phyloP scores from a whole-genome alignment of 2,797 vertebrate genomes.

The Linurgus olivaceus region DNA sequence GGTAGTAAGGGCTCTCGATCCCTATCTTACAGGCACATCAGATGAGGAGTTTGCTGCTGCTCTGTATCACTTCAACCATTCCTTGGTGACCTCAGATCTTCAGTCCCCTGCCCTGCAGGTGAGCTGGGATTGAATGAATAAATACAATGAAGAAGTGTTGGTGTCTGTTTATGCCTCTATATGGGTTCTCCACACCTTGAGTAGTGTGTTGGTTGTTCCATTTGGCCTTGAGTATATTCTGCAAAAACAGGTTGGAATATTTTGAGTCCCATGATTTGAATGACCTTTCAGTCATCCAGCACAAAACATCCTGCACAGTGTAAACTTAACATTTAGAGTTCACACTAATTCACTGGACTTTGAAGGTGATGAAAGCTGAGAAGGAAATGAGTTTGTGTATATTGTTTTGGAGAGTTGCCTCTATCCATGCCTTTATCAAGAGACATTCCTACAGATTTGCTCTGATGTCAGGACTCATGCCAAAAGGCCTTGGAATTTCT shows the following conservation, averaged over 20 bases:
- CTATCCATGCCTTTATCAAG: background rate
- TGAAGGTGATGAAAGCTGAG: background rate
- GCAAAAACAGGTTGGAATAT: background rate
- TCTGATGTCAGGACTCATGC: background rate
- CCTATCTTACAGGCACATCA: constrained; percentile 81
- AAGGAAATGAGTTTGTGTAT: background rate
- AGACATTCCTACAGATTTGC: background rate
- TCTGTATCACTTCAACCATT: constrained; percentile 98
- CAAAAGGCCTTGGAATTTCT: constrained; percentile 3
- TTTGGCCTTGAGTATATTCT: background rate
- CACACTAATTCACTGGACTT: background rate
- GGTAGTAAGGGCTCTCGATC: background rate
- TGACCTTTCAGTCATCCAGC: background rate
- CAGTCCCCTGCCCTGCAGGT: constrained; percentile 95
- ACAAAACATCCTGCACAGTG: background rate
- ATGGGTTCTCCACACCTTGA: background rate
- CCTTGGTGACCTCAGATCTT: constrained; percentile 94
- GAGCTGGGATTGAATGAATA: background rate
- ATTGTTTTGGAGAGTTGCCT: background rate
- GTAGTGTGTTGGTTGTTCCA: background rate
- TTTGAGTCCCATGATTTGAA: background rate
- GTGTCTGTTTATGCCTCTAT: background rate
- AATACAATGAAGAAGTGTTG: background rate
- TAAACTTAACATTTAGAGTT: background rate
- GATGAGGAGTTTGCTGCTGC: constrained; percentile 96